phyloP scores from a whole-genome alignment of 2,113 vertebrate species.

The Dolichotis patagonum region DNA sequence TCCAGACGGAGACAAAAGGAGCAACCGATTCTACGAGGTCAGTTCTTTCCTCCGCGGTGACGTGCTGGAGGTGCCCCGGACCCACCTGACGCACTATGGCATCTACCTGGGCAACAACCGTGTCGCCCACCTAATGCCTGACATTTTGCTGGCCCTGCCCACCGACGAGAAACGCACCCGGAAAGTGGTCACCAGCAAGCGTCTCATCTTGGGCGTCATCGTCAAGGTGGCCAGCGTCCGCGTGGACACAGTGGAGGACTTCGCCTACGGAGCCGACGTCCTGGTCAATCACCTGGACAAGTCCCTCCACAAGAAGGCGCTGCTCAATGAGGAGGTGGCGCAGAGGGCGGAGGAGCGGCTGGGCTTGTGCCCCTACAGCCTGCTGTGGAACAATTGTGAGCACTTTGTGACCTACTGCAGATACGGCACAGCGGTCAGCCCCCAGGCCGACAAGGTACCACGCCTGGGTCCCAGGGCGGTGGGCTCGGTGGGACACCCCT shows the following conservation, averaged over 20 bases:
- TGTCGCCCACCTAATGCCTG: slow-evolving; percentile 96
- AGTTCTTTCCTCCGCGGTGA: slow-evolving; percentile 91
- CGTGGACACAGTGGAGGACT: slow-evolving; percentile 95
- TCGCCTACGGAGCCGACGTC: slow-evolving; percentile 92
- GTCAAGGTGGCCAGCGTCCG: slow-evolving; percentile 91
- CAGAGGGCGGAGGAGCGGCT: slow-evolving; percentile 90
- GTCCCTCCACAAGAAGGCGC: slow-evolving; percentile 81
- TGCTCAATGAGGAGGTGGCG: slow-evolving; percentile 90
- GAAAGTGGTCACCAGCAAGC: slow-evolving; percentile 92
- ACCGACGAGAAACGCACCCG: slow-evolving; percentile 84
- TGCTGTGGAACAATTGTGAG: slow-evolving; percentile 98
- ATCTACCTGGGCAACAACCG: slow-evolving; percentile 95
- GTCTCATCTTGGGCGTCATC: slow-evolving; percentile 94
- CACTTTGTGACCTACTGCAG: slow-evolving; percentile 96
- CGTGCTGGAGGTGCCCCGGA: slow-evolving; percentile 94
- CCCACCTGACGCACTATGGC: slow-evolving; percentile 94
- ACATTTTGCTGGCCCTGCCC: slow-evolving; percentile 92
- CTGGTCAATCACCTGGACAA: slow-evolving; percentile 91
- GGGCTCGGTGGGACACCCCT: background rate
- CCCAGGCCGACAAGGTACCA: slow-evolving; percentile 93
- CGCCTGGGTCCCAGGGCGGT: background rate
- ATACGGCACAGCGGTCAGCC: slow-evolving; percentile 90
- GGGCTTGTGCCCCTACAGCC: slow-evolving; percentile 91
- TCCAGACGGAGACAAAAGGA: slow-evolving; percentile 28
- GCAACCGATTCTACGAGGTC: slow-evolving; percentile 81